Evolutionary conservation across 2,888 invertebrate genomes (phyloP), one percentile per base, ranked within the genome.

Genomic region (Myopa tessellatipennis): DNA sequence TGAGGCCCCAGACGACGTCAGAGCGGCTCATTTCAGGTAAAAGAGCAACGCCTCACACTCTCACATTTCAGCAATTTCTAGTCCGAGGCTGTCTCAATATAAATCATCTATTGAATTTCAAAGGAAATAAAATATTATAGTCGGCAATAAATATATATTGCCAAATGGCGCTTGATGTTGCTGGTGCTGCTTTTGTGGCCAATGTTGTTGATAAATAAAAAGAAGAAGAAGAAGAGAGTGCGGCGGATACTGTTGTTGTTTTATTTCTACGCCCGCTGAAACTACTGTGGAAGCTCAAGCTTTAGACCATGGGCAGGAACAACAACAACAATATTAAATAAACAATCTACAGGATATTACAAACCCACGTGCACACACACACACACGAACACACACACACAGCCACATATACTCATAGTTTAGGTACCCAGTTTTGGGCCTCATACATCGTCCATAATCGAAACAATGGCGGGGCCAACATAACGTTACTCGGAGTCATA

Each of bases 401-500:
- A 50, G 12, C 1, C 16, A 69, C 40, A 55, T 3, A 16, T 6
- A 55, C 55, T 5, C 1, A 45, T n/a, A 45, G 16, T n/a, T 40
- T 40, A n/a, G 67, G 18, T 40, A 16, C 14, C 18, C 14, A 3
- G 45, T 8, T 10, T 45, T 2, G 45, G 45, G 26, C 26, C 45
- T 45, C 45, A 45, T 8, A 45, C 45, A 45, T 26, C 26, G 26
- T 26, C 26, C 6, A 45, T 10, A 45, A 45, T 3, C 72, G 34
- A 72, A 67, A 77, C 77, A 77, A 77, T 77, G 67, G 67, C 71
- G 5, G 45, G 10, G 16, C 55, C 72, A 68, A 77, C 73, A 58
- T 72, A 79, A 73, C 73, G 73, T 75, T 72, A 58, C 45, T 82
- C 84, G 83, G 82, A 85, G 85, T 83, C 85, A 85, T 85, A 85